A percentile compares a stretch with the other conserved stretches of the same genome.
These are phyloP conservation scores for Psylliodes chrysocephalus DNA, from an alignment of 2,888 invertebrate species.

Conservation along the genomic window DNA sequence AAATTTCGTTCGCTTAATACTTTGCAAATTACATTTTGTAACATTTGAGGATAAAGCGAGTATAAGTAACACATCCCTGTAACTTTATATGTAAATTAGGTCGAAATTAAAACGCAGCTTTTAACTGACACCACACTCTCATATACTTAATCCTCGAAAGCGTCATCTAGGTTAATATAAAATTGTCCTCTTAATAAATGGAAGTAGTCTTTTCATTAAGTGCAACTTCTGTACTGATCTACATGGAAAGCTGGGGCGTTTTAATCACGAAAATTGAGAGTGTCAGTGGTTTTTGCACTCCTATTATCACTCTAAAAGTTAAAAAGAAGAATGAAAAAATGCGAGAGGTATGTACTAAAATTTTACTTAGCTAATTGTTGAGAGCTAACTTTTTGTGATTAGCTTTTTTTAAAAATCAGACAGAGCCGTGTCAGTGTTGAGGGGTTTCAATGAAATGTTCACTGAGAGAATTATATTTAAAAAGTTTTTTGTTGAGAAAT, in stretches of 20 bases:
- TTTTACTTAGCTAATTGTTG: constrained; percentile 10
- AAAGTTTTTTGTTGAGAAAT: too few relatives aligned
- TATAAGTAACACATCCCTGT: too few relatives aligned
- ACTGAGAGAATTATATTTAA: too few relatives aligned
- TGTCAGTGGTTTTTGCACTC: constrained; percentile 14
- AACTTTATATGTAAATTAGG: neutral
- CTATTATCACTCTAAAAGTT: neutral
- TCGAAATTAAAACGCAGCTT: neutral
- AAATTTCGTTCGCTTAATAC: too few relatives aligned
- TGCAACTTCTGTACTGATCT: constrained; percentile 10
- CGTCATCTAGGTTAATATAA: constrained; percentile 22
- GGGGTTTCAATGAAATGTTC: too few relatives aligned
- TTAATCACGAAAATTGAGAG: constrained; percentile 11
- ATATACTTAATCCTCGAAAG: constrained; percentile 7
- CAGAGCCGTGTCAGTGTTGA: too few relatives aligned
- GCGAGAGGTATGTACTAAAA: neutral
- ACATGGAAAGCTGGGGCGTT: constrained; percentile 6
- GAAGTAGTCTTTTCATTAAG: constrained; percentile 26
- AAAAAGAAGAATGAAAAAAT: neutral
- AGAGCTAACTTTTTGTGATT: neutral
- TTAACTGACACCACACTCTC: neutral
- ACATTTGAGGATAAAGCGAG: too few relatives aligned
- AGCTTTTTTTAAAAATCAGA: neutral
- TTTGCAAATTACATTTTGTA: too few relatives aligned
- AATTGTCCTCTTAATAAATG: constrained; percentile 28